Conservation (phyloP, 2,113 vertebrate species). For the Asarcornis scutulata region DNA sequence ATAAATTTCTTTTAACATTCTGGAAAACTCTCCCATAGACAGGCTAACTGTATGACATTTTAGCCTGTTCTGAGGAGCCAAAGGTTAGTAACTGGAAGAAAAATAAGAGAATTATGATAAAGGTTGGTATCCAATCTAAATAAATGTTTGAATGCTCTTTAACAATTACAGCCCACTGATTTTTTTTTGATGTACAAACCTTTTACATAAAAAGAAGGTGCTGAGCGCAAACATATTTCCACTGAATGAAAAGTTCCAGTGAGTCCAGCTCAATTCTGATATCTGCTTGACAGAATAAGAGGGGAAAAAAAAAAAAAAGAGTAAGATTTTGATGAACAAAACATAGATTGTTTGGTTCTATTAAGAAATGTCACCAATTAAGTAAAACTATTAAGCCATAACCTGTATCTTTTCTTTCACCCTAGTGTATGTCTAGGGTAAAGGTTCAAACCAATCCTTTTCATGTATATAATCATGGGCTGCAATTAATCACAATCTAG, state of each 20-base stretch:
- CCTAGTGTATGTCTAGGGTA: constrained; percentile 52
- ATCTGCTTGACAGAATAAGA: neutral
- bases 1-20: neutral
- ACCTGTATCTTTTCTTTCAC: constrained; percentile 65
- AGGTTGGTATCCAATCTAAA: neutral
- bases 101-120: neutral
- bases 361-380: constrained; percentile 67
- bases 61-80: neutral
- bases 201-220: neutral
- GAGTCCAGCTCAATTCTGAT: neutral
- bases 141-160: constrained; percentile 8
- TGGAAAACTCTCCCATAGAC: neutral
- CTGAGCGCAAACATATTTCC: neutral
- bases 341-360: constrained; percentile 45
- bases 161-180: neutral
- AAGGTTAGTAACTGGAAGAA: neutral
- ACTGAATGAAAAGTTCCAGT: neutral
- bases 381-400: constrained; percentile 64
- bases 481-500: constrained; percentile 67
- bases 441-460: constrained; percentile 67
- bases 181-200: neutral
- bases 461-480: constrained; percentile 50
- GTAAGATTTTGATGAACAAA: neutral
- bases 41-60: neutral
- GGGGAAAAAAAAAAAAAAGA: neutral